A percentile compares a stretch with the other conserved stretches of the same genome.
Evolutionary conservation across 2,888 invertebrate genomes (phyloP).

Genomic region (Oscheius onirici): DNA sequence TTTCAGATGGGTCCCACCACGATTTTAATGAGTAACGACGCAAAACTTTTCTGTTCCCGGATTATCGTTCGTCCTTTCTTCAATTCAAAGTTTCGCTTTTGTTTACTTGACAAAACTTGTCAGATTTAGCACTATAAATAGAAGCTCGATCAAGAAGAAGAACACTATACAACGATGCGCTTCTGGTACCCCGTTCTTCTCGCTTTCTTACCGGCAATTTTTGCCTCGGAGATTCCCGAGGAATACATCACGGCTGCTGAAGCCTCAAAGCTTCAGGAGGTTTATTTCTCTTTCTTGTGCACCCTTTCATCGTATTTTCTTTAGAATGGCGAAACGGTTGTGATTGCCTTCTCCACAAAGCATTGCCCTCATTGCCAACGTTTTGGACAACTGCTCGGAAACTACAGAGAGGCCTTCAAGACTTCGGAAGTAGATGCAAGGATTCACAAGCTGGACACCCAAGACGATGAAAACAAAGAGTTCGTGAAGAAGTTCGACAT

Average conservation of each 20-base stretch:
- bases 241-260: slow-evolving; percentile 15
- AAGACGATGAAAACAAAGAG: slow-evolving; percentile 17
- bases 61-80: too few species aligned
- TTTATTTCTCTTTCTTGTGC: too few species aligned
- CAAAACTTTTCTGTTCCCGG: too few species aligned
- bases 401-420: background rate
- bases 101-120: too few species aligned
- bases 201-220: background rate
- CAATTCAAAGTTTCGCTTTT: too few species aligned
- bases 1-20: too few species aligned
- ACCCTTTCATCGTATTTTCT: background rate
- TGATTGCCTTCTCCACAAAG: slow-evolving; percentile 19
- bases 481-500: slow-evolving; percentile 15
- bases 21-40: too few species aligned
- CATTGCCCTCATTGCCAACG: slow-evolving; percentile 25
- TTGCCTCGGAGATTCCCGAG: background rate
- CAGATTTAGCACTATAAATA: too few species aligned
- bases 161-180: background rate
- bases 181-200: slow-evolving; percentile 3
- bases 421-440: background rate
- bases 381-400: slow-evolving; percentile 4
- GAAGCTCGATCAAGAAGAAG: too few species aligned
- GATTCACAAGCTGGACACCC: slow-evolving; percentile 20
- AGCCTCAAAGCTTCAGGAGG: slow-evolving; percentile 2
- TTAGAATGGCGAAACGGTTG: slow-evolving; percentile 25